Conservation (phyloP, 1,140 invertebrate species). For the Lepidotrigona ventralis region DNA sequence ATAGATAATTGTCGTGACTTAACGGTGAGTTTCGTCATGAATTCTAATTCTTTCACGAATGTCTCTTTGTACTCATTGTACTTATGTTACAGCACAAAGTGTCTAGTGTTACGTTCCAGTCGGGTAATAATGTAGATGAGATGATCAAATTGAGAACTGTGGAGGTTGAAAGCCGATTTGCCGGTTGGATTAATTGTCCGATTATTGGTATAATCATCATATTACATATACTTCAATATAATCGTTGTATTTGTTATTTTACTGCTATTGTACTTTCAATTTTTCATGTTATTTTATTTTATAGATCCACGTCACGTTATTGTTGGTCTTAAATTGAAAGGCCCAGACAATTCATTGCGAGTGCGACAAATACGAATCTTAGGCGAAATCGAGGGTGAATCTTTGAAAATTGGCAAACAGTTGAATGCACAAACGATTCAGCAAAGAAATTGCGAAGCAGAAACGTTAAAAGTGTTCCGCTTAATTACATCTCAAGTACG, state of each 20-base stretch:
- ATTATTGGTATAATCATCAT: constrained; percentile 83
- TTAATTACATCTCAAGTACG: constrained; percentile 93
- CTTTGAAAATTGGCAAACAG: constrained; percentile 80
- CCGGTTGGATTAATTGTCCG: constrained; percentile 93
- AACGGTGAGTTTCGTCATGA: constrained; percentile 46
- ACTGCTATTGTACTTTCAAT: constrained; percentile 14
- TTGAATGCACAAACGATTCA: constrained; percentile 84
- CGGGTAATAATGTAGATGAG: constrained; percentile 90
- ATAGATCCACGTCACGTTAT: constrained; percentile 80
- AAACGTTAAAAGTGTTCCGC: constrained; percentile 96
- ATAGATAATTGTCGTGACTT: constrained; percentile 96
- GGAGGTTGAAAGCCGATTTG: constrained; percentile 90
- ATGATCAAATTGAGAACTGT: constrained; percentile 88
- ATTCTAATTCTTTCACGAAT: not conserved
- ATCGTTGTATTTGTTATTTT: not conserved
- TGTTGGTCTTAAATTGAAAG: constrained; percentile 92
- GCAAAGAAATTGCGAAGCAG: constrained; percentile 93
- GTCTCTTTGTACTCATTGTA: constrained; percentile 45
- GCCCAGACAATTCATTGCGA: constrained; percentile 93
- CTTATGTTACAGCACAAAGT: constrained; percentile 90
- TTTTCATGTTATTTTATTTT: not conserved
- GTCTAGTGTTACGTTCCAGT: constrained; percentile 89
- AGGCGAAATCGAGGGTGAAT: constrained; percentile 82
- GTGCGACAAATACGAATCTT: constrained; percentile 90
- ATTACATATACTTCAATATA: not conserved